These are phyloP conservation scores for Lumbricus terrestris DNA, from an alignment of 2,888 invertebrate genomes.

Conservation along the genomic window DNA sequence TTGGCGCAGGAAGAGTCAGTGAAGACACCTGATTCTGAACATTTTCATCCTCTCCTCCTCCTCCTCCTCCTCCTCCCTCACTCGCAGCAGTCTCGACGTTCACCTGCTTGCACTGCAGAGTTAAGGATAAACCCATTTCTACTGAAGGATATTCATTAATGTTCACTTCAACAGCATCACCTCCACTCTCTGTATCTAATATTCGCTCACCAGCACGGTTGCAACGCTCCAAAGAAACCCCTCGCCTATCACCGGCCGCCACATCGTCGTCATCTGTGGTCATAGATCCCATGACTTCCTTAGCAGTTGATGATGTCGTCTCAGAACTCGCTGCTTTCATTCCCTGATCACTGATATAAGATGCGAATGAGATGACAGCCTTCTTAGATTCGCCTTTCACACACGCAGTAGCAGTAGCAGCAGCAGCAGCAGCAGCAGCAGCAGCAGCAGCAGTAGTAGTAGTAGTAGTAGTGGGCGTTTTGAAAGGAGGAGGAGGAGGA, in stretches of 20 bases:
- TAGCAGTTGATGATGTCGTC: neutral
- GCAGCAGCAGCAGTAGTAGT: too few relatives aligned
- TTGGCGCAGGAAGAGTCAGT: neutral
- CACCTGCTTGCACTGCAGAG: neutral
- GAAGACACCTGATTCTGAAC: neutral
- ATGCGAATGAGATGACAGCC: neutral
- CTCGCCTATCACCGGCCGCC: neutral
- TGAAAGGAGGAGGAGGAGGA: constrained; percentile 4
- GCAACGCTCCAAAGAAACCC: neutral
- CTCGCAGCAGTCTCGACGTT: neutral
- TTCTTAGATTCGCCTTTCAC: neutral
- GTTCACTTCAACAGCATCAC: neutral
- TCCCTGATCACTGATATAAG: neutral
- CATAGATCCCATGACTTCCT: neutral
- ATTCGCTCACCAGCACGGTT: neutral
- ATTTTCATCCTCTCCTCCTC: too few relatives aligned
- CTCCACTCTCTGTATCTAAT: too few relatives aligned
- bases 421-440: neutral
- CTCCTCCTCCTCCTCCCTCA: too few relatives aligned
- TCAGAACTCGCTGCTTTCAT: neutral
- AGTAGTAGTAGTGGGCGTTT: neutral
- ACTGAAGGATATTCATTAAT: neutral
- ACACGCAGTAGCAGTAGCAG: neutral
- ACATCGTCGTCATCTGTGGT: neutral
- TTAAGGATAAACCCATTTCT: neutral